Percentiles rank a stretch among this genome's conserved stretches.
These are phyloP conservation scores for Decapterus maruadsi DNA, from an alignment of 2,797 vertebrate species.

Conservation along the genomic window DNA sequence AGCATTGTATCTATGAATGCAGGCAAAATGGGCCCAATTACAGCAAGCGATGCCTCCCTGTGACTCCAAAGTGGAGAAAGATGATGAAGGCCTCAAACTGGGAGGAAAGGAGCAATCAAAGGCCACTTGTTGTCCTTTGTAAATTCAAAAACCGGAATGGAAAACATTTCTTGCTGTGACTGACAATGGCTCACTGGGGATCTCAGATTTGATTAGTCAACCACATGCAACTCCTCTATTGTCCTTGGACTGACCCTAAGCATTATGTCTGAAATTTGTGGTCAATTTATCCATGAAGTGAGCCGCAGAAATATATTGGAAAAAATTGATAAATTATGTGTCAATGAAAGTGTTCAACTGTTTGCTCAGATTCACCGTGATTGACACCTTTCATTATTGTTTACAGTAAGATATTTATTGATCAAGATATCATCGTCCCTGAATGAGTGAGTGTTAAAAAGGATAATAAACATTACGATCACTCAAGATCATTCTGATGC, in stretches of 20 bases:
- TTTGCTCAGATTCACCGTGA: neutral
- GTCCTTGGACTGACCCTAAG: neutral
- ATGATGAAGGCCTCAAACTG: conserved; percentile 75
- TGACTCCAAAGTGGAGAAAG: conserved; percentile 56
- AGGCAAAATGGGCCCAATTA: conserved; percentile 75
- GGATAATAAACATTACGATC: neutral
- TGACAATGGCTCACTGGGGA: conserved; percentile 54
- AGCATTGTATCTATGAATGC: conserved; percentile 69
- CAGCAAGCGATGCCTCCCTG: conserved; percentile 53
- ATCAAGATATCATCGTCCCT: neutral
- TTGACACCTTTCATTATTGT: neutral
- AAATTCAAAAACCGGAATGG: conserved; percentile 58
- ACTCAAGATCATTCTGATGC: neutral
- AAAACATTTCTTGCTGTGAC: conserved; percentile 62
- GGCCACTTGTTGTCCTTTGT: conserved; percentile 71
- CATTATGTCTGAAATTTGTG: neutral
- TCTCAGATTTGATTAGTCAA: conserved; percentile 55
- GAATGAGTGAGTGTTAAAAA: neutral
- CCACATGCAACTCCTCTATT: neutral
- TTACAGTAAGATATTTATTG: neutral
- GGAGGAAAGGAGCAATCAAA: conserved; percentile 76
- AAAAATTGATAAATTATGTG: neutral
- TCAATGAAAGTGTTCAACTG: neutral
- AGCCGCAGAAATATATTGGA: neutral
- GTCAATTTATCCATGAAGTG: neutral